Evolutionary conservation across 2,797 vertebrate species (phyloP).

Genomic region (Danio albolineatus): DNA sequence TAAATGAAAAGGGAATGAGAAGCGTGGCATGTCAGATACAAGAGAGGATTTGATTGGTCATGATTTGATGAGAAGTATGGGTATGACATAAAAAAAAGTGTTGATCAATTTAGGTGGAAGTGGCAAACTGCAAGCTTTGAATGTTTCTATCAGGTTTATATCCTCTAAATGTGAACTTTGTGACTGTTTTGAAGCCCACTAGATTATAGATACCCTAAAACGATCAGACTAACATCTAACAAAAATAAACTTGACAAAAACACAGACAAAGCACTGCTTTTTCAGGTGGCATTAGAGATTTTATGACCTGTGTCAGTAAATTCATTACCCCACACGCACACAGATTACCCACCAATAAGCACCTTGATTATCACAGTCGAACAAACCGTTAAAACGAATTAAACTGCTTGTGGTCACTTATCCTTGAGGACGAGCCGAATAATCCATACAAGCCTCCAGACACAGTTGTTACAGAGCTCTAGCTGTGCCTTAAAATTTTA

Average conservation of each 20-base stretch:
- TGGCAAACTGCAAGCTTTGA: no score
- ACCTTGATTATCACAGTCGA: slow-evolving; percentile 35
- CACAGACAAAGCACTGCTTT: slow-evolving; percentile 10
- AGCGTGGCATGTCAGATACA: no score
- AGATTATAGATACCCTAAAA: no score
- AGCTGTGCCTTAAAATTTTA: slow-evolving; percentile 6
- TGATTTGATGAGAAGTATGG: no score
- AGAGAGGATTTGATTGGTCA: no score
- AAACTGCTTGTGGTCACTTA: slow-evolving; percentile 45
- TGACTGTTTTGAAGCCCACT: no score
- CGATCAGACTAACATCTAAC: slow-evolving; percentile 14
- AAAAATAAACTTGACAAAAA: not conserved
- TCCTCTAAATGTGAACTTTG: no score
- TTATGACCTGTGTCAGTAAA: slow-evolving; percentile 18
- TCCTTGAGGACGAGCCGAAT: not conserved
- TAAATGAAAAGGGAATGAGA: no score
- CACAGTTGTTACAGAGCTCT: not conserved
- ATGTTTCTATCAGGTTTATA: no score
- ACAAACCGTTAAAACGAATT: slow-evolving; percentile 41
- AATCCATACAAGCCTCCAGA: slow-evolving; percentile 5
- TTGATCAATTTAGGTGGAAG: no score
- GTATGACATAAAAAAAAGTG: no score
- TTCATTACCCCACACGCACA: slow-evolving; percentile 31
- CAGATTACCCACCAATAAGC: slow-evolving; percentile 47
- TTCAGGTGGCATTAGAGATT: slow-evolving; percentile 25